Percentiles rank a stretch among this genome's conserved stretches.
These are phyloP conservation scores for Chlorospingus semifuscus DNA, from an alignment of 2,797 vertebrate species.

Conservation along the genomic window DNA sequence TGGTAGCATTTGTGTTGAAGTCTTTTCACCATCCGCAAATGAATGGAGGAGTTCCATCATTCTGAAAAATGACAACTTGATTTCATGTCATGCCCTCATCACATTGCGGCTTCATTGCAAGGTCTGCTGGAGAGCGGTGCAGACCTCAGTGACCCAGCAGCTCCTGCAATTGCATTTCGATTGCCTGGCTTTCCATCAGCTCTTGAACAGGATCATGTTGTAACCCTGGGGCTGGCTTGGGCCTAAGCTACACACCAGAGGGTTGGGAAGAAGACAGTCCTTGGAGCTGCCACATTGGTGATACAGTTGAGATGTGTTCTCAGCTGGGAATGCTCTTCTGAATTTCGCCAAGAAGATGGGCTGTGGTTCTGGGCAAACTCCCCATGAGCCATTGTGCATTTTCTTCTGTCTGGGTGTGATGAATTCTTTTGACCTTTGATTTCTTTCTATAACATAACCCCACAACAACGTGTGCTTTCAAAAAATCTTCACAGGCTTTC, in stretches of 20 bases:
- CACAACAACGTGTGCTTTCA: background rate
- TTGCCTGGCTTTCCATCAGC: background rate
- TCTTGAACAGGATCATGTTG: background rate
- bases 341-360: background rate
- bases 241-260: background rate
- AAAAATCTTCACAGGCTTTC: background rate
- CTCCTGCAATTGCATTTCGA: background rate
- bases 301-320: background rate
- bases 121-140: background rate
- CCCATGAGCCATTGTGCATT: rapidly evolving
- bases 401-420: background rate
- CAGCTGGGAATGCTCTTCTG: background rate
- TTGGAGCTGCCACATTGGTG: background rate
- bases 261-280: background rate
- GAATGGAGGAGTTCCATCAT: background rate
- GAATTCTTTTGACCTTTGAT: background rate
- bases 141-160: background rate
- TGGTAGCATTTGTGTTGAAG: background rate
- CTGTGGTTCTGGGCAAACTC: background rate
- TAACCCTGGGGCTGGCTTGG: background rate
- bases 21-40: background rate
- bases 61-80: background rate
- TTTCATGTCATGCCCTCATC: background rate
- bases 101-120: background rate
- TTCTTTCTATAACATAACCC: background rate